Percentiles rank a stretch among this genome's conserved stretches.
Conservation (phyloP, 2,113 vertebrate species). For the Setophaga petechia region DNA sequence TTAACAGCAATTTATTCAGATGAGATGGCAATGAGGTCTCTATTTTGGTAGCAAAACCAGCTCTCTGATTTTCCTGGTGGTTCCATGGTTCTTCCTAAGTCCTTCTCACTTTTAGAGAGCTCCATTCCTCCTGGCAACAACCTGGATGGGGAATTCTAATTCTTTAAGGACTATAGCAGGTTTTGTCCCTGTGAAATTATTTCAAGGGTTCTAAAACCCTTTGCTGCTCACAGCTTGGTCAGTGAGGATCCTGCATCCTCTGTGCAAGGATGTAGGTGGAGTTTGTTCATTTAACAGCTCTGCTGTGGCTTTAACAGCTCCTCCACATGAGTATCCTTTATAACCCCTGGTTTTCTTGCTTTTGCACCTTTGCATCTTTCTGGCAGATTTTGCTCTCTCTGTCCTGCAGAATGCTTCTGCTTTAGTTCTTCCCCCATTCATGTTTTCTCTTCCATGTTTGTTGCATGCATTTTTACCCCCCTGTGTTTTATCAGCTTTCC, state of each 20-base stretch:
- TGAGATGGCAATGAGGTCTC: neutral
- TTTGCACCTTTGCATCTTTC: neutral
- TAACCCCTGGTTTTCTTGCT: neutral
- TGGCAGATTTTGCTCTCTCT: neutral
- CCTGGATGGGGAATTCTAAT: neutral
- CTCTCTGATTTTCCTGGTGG: neutral
- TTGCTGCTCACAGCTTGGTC: neutral
- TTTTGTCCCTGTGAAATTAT: neutral
- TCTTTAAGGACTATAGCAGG: neutral
- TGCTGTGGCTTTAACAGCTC: neutral
- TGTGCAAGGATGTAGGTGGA: neutral
- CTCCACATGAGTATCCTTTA: neutral
- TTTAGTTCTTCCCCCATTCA: neutral
- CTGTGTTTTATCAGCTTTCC: conserved; percentile 1
- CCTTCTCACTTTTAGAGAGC: neutral
- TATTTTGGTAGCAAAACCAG: neutral
- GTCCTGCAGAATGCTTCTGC: neutral
- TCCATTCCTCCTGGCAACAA: neutral
- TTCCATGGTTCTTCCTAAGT: neutral
- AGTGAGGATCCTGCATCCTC: neutral
- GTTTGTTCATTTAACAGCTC: neutral
- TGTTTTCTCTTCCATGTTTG: neutral
- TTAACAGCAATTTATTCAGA: neutral
- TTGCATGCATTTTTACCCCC: neutral
- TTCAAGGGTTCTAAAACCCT: neutral